Percentiles rank a stretch among this genome's conserved stretches.
Conservation (phyloP, 2,888 invertebrate genomes). For the Pasiphila rectangulata region DNA sequence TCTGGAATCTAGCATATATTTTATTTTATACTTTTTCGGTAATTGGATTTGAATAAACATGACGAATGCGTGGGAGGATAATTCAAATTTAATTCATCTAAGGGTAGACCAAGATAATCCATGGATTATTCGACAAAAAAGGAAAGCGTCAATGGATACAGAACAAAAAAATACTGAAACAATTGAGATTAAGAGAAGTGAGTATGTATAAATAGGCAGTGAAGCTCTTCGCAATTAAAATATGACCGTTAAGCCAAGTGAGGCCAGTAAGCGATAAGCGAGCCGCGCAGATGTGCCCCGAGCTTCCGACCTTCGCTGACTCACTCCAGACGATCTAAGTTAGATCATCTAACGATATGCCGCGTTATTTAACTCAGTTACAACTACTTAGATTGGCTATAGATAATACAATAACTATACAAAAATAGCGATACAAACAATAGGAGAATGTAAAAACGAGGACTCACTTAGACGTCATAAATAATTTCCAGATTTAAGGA, state of each 20-base stretch:
- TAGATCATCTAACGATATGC: constrained; percentile 1
- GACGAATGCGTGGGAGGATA: constrained; percentile 6
- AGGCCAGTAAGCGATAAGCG: constrained; percentile 24
- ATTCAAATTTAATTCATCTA: not conserved
- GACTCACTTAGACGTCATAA: not conserved
- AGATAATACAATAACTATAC: not conserved
- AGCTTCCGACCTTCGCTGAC: constrained; percentile 27
- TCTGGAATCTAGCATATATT: constrained; percentile 13
- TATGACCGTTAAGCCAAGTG: constrained; percentile 40
- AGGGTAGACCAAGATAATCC: too few relatives aligned
- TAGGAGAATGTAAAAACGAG: not conserved
- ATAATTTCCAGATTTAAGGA: not conserved
- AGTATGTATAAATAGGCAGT: constrained; percentile 24
- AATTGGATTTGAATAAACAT: constrained; percentile 2
- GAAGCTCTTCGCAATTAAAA: constrained; percentile 34
- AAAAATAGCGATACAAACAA: too few relatives aligned
- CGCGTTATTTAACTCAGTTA: not conserved
- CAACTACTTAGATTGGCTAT: not conserved
- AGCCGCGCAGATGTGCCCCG: constrained; percentile 18
- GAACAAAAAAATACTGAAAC: not conserved
- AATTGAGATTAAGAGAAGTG: constrained; percentile 8
- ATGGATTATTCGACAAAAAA: not conserved
- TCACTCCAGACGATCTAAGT: constrained; percentile 20
- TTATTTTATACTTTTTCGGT: not conserved
- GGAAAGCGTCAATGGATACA: not conserved